Base-by-base conservation (phyloP, 2,113 vertebrate species). In the Anguilla rostrata region DNA sequence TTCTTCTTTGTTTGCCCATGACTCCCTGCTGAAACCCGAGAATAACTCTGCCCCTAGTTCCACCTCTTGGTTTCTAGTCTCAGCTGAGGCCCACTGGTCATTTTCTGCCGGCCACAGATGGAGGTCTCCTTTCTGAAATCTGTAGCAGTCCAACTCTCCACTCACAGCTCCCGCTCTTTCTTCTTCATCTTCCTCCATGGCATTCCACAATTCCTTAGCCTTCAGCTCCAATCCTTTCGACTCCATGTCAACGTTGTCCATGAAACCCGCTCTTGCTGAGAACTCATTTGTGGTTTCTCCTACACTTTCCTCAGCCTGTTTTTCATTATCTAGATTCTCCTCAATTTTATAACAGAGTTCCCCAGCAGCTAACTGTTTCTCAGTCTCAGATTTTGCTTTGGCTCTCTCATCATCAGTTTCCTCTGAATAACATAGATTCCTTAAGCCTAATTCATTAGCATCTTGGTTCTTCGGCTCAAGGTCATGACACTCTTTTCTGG, bases 21-120 rank as follows among this genome's bases (percentile, higher is more conserved):
- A 87, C 29, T 93, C 90, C 56, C 91, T 90, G 26, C 66, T 86
- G 39, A 94, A 94, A 43, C 91, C 91, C 0, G 94, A 90, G 85
- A 93, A 93, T 43, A 94, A 92, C 75, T 96, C 95, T 7, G 93
- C 92, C 6, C 88, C 89, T 0, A 95, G 92, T 2, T 94, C 94
- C 2, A 78, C 56, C 60, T 94, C 94, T 22, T 90, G 91, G 85
- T 83, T 86, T 43, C 89, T 92, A 84, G 86, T 93, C 81, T 96
- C 94, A 0, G 94, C 92, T 79, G 92, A 93, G 20, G 94, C 94
- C 94, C 94, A 95, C 88, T 95, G 95, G 90, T 96, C 93, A 84
- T 95, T 96, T 90, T 95, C 94, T 9, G 91, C 91, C 4, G 94
- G 92, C 93, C 94, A 95, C 87, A 95, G 75, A 41, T 89, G 91